Evolutionary conservation across 2,888 invertebrate genomes (phyloP).

Genomic region (Amphipyra berbera): DNA sequence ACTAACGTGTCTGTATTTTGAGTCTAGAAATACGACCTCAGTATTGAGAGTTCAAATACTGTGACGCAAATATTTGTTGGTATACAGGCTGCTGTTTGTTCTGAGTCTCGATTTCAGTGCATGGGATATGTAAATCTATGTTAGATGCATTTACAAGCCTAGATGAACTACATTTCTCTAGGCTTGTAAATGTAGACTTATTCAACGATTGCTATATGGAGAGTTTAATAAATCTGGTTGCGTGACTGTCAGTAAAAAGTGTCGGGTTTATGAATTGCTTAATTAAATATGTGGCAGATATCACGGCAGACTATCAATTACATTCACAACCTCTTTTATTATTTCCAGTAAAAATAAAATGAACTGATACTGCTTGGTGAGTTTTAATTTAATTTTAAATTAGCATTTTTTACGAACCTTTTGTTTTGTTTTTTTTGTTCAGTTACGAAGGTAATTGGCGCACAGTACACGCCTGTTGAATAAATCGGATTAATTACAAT

Average conservation of each 20-base stretch:
- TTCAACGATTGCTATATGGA: neutral
- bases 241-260: constrained; percentile 19
- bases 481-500: constrained; percentile 43
- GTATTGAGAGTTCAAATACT: constrained; percentile 28
- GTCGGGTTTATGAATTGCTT: constrained; percentile 28
- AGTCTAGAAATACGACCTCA: constrained; percentile 3
- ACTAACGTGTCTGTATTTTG: constrained; percentile 10
- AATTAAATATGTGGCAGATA: constrained; percentile 30
- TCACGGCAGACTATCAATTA: constrained; percentile 17
- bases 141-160: neutral
- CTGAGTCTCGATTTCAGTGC: constrained; percentile 3
- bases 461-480: constrained; percentile 25
- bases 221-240: constrained; percentile 20
- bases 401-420: constrained; percentile 3
- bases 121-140: neutral
- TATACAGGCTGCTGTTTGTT: constrained; percentile 9
- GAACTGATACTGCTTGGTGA: neutral
- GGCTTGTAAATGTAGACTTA: neutral
- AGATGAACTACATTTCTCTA: neutral
- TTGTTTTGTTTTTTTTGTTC: constrained; percentile 12
- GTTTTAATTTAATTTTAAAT: constrained; percentile 16
- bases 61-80: constrained; percentile 27
- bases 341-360: constrained; percentile 13
- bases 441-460: constrained; percentile 19
- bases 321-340: constrained; percentile 15